Evolutionary conservation across 2,797 vertebrate species (phyloP).

Genomic region (Alca torda): DNA sequence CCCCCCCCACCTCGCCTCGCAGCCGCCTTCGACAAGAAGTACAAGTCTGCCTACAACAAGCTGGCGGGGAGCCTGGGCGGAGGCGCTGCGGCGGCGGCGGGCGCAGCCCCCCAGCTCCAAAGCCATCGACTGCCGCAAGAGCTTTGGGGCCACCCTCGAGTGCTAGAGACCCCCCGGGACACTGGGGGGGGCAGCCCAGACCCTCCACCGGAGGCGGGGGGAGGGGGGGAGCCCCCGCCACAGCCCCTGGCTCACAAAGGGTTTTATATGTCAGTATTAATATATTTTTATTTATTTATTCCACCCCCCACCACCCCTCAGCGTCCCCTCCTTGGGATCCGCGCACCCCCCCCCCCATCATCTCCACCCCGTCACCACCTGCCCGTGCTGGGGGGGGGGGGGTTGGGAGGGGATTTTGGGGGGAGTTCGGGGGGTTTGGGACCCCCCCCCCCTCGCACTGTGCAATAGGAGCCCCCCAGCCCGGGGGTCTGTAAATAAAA

Average conservation of each 20-base stretch:
- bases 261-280: constrained; percentile 35
- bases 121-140: constrained; percentile 89
- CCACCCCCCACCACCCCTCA: neutral
- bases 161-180: constrained; percentile 73
- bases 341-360: neutral
- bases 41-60: constrained; percentile 83
- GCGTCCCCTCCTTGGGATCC: neutral
- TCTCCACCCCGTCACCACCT: neutral
- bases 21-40: constrained; percentile 88
- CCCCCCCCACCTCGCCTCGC: neutral
- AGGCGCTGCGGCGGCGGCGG: constrained; percentile 81
- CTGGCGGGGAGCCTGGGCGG: constrained; percentile 80
- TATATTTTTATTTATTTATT: constrained; percentile 75
- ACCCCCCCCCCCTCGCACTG: neutral
- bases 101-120: constrained; percentile 86
- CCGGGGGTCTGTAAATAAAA: constrained; percentile 71
- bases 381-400: neutral
- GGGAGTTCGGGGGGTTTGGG: neutral
- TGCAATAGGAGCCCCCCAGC: constrained; percentile 60
- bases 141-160: constrained; percentile 86
- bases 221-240: neutral
- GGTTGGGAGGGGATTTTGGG: no score
- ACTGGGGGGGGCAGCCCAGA: neutral
- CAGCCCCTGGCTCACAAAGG: neutral
- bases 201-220: neutral